Percentiles rank a stretch among this genome's conserved stretches.
phyloP scores from a whole-genome alignment of 1,140 invertebrate species.

The Bombus waltoni region DNA sequence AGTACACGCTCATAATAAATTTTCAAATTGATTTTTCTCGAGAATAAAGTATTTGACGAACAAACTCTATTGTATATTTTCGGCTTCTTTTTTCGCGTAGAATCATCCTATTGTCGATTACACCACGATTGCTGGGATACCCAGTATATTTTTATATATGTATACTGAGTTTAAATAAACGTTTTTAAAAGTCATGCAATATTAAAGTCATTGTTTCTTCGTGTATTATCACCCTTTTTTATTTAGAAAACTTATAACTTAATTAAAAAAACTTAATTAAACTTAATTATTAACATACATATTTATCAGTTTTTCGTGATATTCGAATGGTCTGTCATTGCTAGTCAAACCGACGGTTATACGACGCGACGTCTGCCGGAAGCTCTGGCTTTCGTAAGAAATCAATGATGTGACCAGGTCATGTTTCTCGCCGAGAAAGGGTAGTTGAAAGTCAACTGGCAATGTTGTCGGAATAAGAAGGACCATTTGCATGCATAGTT shows the following conservation, averaged over 20 bases:
- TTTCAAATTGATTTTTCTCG: no score
- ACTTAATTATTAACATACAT: no score
- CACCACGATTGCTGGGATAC: no score
- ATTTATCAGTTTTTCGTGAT: background rate
- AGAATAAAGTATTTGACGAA: no score
- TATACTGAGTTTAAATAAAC: no score
- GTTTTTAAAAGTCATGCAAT: background rate
- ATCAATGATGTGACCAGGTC: slow-evolving; percentile 41
- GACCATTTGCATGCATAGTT: background rate
- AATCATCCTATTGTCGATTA: no score
- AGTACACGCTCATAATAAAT: no score
- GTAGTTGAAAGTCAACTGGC: background rate
- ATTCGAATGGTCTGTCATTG: background rate
- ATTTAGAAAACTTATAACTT: no score
- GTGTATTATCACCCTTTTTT: background rate
- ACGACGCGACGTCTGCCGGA: background rate
- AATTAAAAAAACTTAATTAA: no score
- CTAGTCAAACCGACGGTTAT: background rate
- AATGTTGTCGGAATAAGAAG: background rate
- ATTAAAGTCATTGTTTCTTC: background rate
- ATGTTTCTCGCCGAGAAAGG: background rate
- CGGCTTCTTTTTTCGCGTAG: no score
- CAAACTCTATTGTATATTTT: no score
- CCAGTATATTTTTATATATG: background rate
- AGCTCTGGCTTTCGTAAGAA: slow-evolving; percentile 29